Evolutionary conservation across 2,888 invertebrate species (phyloP).

Genomic region (Euzetes globulus): DNA sequence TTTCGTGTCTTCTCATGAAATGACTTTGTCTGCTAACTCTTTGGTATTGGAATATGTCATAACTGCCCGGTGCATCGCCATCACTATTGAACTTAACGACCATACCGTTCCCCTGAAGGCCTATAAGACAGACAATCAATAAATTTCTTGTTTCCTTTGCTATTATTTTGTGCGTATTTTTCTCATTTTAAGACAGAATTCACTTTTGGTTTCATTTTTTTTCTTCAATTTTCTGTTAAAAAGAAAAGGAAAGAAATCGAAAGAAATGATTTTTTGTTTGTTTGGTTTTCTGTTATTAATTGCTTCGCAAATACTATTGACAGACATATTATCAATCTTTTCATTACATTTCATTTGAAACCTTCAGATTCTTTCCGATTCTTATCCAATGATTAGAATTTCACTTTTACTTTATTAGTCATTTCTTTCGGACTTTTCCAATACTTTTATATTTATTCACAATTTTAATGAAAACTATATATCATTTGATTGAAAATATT

Average conservation of each 20-base stretch:
- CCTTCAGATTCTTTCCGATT: not conserved
- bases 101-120: slow-evolving; percentile 49
- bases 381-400: too few species aligned
- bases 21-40: slow-evolving; percentile 40
- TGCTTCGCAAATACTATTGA: not conserved
- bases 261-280: not conserved
- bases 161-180: slow-evolving; percentile 15
- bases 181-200: not conserved
- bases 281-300: not conserved
- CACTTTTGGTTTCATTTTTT: not conserved
- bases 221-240: not conserved
- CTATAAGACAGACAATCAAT: slow-evolving; percentile 44
- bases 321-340: not conserved
- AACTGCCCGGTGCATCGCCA: slow-evolving; percentile 62
- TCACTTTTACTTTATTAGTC: too few species aligned
- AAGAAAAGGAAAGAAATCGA: too few species aligned
- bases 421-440: too few species aligned
- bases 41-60: slow-evolving; percentile 63
- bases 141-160: not conserved
- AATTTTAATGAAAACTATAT: too few species aligned
- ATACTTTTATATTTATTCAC: too few species aligned
- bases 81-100: slow-evolving; percentile 57
- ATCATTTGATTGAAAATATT: too few species aligned
- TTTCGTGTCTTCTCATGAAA: slow-evolving; percentile 45
- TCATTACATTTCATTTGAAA: not conserved